Percentiles rank a stretch among this genome's conserved stretches.
Evolutionary conservation across 2,888 invertebrate species (phyloP).

Genomic region (Ennomos fuscantarius): DNA sequence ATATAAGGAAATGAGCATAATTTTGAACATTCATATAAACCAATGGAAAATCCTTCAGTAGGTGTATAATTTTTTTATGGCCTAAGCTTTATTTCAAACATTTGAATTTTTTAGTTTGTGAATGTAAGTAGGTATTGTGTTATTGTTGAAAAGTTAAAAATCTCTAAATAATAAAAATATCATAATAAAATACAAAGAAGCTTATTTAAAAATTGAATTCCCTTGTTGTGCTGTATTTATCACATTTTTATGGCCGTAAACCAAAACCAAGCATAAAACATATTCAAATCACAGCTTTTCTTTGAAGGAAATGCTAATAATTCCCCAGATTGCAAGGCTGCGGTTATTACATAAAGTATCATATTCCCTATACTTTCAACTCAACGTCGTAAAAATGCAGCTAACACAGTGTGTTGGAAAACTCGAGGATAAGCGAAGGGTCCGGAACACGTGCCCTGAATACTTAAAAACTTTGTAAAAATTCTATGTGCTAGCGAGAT

Average conservation of each 20-base stretch:
- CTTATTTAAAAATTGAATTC: not conserved
- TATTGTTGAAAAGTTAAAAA: too few species aligned
- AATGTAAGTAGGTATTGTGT: too few species aligned
- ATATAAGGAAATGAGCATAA: too few species aligned
- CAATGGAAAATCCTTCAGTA: constrained; percentile 22
- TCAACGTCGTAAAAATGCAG: constrained; percentile 61
- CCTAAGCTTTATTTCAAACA: too few species aligned
- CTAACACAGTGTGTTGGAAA: constrained; percentile 61
- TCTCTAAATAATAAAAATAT: too few species aligned
- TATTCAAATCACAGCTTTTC: constrained; percentile 18
- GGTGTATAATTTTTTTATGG: too few species aligned
- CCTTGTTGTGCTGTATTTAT: constrained; percentile 2
- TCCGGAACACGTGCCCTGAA: constrained; percentile 62
- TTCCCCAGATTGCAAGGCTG: constrained; percentile 32
- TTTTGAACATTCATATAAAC: too few species aligned
- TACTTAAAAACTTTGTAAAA: constrained; percentile 67
- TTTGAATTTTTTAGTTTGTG: too few species aligned
- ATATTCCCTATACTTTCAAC: constrained; percentile 33
- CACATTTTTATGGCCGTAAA: constrained; percentile 14
- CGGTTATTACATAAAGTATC: constrained; percentile 34
- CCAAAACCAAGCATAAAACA: constrained; percentile 8
- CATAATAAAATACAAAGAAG: too few species aligned
- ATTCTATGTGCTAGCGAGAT: constrained; percentile 54
- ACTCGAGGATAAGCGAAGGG: constrained; percentile 60
- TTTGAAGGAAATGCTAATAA: constrained; percentile 30